Base-by-base conservation (phyloP, 2,888 invertebrate species). In the Crocallis elinguaria region DNA sequence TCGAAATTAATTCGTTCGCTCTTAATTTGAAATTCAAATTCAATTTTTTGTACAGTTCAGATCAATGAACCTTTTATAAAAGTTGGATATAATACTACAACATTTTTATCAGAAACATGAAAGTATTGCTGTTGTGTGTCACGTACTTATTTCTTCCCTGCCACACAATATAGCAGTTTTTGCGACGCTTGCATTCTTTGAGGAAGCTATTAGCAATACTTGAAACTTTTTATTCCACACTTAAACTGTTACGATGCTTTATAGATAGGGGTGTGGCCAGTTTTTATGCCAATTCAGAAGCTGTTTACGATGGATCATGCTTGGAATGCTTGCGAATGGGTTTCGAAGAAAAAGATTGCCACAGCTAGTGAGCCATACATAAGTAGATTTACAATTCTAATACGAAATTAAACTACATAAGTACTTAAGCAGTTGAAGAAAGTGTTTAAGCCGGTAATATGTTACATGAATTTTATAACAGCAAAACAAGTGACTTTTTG, bases 291-390 rank as follows among this genome's bases (percentile, higher is more conserved):
- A 65, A 69, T 64, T 62, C 57, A 66, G 43, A 62, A 53, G 60
- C 45, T 48, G 54, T 64, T 69, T 70, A 65, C 69, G 65, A 64
- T 70, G 72, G 69, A 77, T 75, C 75, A 67, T 66, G 73, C 62
- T 67, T 62, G 68, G 75, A 77, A 80, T 83, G 75, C 73, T 68
- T 65, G 70, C 71, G 71, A 77, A 70, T 72, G 64, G 63, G 30
- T 39, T 62, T 62, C 62, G 36, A 35, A 62, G 64, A 62, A 64
- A 62, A 60, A 57, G 49, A 36, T 58, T 52, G 52, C 49, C 19
- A 41, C 57, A 51, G 49, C 49, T 39, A 53, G 56, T 46, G 33
- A 49, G 42, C 49, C 52, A 39, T 55, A 58, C 51, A 50, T 51
- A 55, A 41, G 42, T 11, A 12, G 25, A 64, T 64, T 60, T 45